Percentiles rank a stretch among this genome's conserved stretches.
phyloP scores from a whole-genome alignment of 2,797 vertebrate species.

The Poeciliopsis presidionis region DNA sequence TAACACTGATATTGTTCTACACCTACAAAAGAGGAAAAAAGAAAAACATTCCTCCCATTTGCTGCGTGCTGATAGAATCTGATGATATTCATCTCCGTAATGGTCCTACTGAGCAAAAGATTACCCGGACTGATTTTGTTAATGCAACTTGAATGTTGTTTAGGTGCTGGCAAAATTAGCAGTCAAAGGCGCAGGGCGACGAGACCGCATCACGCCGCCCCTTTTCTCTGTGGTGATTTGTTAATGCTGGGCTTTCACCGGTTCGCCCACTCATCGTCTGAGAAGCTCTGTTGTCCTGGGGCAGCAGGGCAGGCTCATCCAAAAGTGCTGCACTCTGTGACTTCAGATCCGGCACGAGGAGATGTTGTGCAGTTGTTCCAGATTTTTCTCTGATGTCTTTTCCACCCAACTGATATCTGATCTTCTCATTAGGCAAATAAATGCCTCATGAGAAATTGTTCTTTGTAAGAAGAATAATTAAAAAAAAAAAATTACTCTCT shows the following conservation, averaged over 20 bases:
- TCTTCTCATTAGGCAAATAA: slow-evolving; percentile 12
- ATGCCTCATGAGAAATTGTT: no score
- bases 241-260: slow-evolving; percentile 56
- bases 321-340: slow-evolving; percentile 38
- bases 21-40: slow-evolving; percentile 48
- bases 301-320: slow-evolving; percentile 14
- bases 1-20: slow-evolving; percentile 47
- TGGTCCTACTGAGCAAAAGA: slow-evolving; percentile 59
- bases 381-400: slow-evolving; percentile 26
- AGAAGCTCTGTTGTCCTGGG: slow-evolving; percentile 25
- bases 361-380: slow-evolving; percentile 39
- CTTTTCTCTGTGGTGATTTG: slow-evolving; percentile 38
- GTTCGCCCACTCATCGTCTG: slow-evolving; percentile 52
- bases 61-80: slow-evolving; percentile 33
- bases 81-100: slow-evolving; percentile 66
- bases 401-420: slow-evolving; percentile 31
- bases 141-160: slow-evolving; percentile 66
- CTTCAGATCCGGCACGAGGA: slow-evolving; percentile 34
- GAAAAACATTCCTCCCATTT: slow-evolving; percentile 35
- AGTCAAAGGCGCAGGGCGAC: slow-evolving; percentile 30
- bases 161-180: slow-evolving; percentile 63
- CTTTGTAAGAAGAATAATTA: not conserved
- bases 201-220: slow-evolving; percentile 36
- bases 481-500: not conserved
- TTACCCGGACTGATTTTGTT: slow-evolving; percentile 59